These are phyloP conservation scores for Limosa lapponica DNA, from an alignment of 2,797 vertebrate species.

Conservation along the genomic window DNA sequence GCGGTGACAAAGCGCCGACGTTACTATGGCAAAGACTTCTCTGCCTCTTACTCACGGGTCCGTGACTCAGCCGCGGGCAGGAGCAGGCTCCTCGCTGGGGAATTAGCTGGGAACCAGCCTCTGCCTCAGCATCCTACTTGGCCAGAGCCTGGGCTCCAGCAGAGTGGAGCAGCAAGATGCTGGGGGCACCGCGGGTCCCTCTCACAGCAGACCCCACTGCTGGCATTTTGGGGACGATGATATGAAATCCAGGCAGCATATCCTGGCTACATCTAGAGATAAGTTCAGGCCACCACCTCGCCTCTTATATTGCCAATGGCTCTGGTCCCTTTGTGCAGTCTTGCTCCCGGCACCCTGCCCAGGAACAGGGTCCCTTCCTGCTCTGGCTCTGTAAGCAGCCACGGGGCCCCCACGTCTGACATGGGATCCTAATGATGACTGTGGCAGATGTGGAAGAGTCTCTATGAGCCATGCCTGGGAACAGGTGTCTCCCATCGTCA, in stretches of 20 bases:
- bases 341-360: neutral
- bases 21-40: slow-evolving; percentile 77
- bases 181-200: neutral
- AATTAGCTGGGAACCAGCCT: slow-evolving; percentile 19
- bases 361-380: neutral
- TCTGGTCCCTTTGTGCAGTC: neutral
- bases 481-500: neutral
- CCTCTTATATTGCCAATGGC: neutral
- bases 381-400: neutral
- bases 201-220: neutral
- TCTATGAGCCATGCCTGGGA: neutral
- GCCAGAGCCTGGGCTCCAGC: neutral
- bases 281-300: neutral
- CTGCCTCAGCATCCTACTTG: slow-evolving; percentile 1
- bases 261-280: neutral
- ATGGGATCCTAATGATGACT: neutral
- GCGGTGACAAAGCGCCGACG: slow-evolving; percentile 24
- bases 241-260: neutral
- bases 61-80: slow-evolving; percentile 59
- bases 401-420: neutral
- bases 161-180: rapidly evolving
- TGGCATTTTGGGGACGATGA: neutral
- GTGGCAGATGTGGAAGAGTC: rapidly evolving
- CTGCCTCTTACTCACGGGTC: slow-evolving; percentile 63
- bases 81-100: slow-evolving; percentile 34